Evolutionary conservation across 1,140 invertebrate species (phyloP).

Genomic region (Euura saliciscinereae): DNA sequence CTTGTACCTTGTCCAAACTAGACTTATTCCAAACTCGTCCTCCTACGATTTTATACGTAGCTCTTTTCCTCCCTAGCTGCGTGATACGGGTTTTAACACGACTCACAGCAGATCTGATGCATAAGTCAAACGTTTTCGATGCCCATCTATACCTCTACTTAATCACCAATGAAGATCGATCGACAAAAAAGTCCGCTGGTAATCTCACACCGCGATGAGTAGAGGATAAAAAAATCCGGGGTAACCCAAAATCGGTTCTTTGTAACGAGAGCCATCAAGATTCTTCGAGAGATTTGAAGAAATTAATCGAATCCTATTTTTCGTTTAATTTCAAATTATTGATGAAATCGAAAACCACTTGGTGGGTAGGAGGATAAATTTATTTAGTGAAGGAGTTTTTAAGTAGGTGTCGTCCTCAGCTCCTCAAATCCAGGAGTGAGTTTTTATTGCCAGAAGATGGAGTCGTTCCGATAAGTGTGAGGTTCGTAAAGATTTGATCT

Average conservation of each 20-base stretch:
- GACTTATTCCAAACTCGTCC: background rate
- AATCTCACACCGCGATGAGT: no score
- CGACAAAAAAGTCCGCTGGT: no score
- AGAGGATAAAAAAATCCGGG: background rate
- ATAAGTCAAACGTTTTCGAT: background rate
- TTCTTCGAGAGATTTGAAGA: no score
- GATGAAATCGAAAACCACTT: no score
- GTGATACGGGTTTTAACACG: background rate
- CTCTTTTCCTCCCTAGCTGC: background rate
- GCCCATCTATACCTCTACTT: background rate
- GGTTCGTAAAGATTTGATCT: background rate
- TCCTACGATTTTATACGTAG: background rate
- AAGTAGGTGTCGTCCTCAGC: background rate
- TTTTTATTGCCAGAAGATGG: background rate
- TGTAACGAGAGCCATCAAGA: no score
- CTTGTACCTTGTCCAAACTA: background rate
- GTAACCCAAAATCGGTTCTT: no score
- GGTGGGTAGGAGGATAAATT: no score
- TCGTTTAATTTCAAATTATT: no score
- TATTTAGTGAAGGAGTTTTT: background rate
- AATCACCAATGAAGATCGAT: background rate
- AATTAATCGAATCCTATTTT: no score
- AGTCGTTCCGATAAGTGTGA: background rate
- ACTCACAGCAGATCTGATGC: background rate
- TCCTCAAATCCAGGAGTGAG: background rate